These are phyloP conservation scores for Conistra vaccinii DNA, from an alignment of 2,888 invertebrate genomes.

Conservation along the genomic window DNA sequence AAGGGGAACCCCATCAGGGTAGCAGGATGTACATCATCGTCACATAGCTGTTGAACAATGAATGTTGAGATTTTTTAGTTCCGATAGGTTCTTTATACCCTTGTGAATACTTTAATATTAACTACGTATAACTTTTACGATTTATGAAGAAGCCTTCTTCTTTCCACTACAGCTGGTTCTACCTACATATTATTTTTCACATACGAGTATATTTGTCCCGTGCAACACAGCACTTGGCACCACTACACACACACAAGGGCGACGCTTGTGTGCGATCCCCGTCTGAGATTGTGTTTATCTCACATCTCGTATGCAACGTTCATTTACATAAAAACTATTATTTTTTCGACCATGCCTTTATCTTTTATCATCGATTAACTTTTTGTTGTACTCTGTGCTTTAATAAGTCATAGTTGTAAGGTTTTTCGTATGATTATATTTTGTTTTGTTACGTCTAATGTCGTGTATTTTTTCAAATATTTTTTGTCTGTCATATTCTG, in stretches of 20 bases:
- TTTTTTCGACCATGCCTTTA: slow-evolving; percentile 76
- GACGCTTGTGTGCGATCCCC: slow-evolving; percentile 64
- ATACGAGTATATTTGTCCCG: slow-evolving; percentile 36
- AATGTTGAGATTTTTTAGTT: not conserved
- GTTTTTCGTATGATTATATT: slow-evolving; percentile 2
- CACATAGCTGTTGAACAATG: not conserved
- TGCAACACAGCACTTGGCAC: slow-evolving; percentile 45
- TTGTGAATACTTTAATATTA: not conserved
- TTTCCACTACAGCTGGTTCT: not conserved
- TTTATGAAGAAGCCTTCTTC: not conserved
- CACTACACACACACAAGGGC: slow-evolving; percentile 61
- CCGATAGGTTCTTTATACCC: not conserved
- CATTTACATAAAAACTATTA: slow-evolving; percentile 87
- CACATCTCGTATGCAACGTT: slow-evolving; percentile 79
- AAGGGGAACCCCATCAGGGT: not conserved
- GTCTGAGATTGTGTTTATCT: slow-evolving; percentile 73
- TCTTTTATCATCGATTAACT: slow-evolving; percentile 78
- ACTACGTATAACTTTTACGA: not conserved
- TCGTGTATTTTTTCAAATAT: not conserved
- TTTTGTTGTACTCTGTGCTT: slow-evolving; percentile 68
- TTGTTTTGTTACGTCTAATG: not conserved
- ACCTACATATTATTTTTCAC: slow-evolving; percentile 3
- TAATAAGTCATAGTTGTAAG: slow-evolving; percentile 54
- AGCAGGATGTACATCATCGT: not conserved
- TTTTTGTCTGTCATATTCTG: not conserved